These are phyloP conservation scores for Platysternon megacephalum DNA, from an alignment of 2,113 vertebrate species.

Conservation along the genomic window DNA sequence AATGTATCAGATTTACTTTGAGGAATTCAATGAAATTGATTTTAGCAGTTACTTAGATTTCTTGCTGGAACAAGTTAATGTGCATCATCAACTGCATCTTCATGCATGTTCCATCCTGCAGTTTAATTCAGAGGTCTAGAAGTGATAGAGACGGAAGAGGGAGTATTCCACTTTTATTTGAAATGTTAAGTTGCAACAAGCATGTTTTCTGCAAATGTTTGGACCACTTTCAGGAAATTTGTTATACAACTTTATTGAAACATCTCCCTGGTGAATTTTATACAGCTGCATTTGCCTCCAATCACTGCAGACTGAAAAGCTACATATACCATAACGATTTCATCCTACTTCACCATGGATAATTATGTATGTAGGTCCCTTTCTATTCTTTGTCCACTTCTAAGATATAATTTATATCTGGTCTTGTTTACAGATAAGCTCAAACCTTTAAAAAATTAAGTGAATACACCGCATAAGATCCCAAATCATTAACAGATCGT, in stretches of 20 bases:
- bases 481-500: not conserved
- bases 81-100: not conserved
- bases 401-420: constrained; percentile 37
- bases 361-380: constrained; percentile 39
- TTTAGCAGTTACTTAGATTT: not conserved
- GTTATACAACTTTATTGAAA: constrained; percentile 40
- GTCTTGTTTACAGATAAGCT: constrained; percentile 8
- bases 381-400: constrained; percentile 52
- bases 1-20: not conserved
- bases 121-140: not conserved
- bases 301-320: constrained; percentile 7
- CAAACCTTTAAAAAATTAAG: not conserved
- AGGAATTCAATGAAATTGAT: not conserved
- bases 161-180: not conserved
- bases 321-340: constrained; percentile 42
- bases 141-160: not conserved
- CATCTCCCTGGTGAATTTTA: not conserved
- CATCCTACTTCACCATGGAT: constrained; percentile 20
- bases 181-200: not conserved
- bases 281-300: constrained; percentile 27
- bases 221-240: not conserved
- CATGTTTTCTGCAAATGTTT: constrained; percentile 9
- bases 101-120: not conserved
- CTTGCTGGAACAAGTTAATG: not conserved
- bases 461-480: not conserved